These are phyloP conservation scores for Corythornis leucogaster DNA, from an alignment of 2,797 vertebrate species.

Conservation along the genomic window DNA sequence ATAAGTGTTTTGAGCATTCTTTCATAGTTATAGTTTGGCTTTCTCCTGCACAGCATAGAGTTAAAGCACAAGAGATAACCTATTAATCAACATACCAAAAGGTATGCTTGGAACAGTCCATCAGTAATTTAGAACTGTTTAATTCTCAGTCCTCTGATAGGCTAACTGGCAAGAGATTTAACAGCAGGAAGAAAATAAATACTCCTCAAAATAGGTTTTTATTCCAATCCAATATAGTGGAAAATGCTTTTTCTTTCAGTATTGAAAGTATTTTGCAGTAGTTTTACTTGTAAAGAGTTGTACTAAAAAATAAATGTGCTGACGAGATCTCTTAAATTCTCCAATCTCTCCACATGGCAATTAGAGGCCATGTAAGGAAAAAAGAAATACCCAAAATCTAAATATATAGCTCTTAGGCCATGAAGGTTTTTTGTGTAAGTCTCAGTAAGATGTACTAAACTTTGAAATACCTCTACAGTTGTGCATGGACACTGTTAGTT, in stretches of 20 bases:
- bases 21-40: conserved; percentile 9
- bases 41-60: conserved; percentile 12
- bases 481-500: neutral
- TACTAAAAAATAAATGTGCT: conserved; percentile 35
- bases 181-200: conserved; percentile 27
- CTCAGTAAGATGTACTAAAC: neutral
- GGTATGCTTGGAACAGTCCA: conserved; percentile 35
- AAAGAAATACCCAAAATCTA: neutral
- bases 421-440: neutral
- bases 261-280: conserved; percentile 22
- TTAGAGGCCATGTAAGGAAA: neutral
- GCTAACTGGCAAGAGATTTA: conserved; percentile 10
- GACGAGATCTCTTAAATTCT: conserved; percentile 9
- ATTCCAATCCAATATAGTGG: neutral
- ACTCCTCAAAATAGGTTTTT: conserved; percentile 25
- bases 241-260: conserved; percentile 23
- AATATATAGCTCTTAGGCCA: neutral
- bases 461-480: neutral
- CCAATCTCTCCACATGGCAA: conserved; percentile 4
- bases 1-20: conserved; percentile 37
- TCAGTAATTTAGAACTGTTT: conserved; percentile 4
- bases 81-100: conserved; percentile 36
- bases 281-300: conserved; percentile 25
- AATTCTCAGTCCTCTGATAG: conserved; percentile 14
- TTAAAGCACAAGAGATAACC: conserved; percentile 37